Evolutionary conservation across 2,113 vertebrate species (phyloP).

Genomic region (Melospiza melodia): DNA sequence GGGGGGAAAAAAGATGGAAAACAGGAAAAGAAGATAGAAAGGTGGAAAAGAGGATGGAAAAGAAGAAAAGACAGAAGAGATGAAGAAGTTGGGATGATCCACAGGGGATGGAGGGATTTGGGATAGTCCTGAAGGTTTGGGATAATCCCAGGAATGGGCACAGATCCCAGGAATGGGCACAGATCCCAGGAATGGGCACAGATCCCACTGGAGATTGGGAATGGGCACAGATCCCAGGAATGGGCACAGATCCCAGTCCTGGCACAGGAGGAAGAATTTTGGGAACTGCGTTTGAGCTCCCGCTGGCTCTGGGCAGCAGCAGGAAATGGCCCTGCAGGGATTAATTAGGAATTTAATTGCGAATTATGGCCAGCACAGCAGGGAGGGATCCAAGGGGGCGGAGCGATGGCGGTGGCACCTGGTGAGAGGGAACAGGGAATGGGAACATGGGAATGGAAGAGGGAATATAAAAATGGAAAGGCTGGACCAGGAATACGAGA

Average conservation of each 20-base stretch:
- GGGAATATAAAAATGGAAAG: background rate
- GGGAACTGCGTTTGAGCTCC: background rate
- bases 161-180: background rate
- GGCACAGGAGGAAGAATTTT: background rate
- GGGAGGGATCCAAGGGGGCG: background rate
- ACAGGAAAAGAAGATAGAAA: background rate
- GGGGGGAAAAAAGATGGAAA: background rate
- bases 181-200: too few relatives aligned
- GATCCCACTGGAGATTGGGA: too few relatives aligned
- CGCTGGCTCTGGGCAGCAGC: background rate
- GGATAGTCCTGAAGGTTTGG: background rate
- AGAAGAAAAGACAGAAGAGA: background rate
- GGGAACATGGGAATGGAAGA: background rate
- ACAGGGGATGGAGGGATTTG: background rate
- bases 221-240: too few relatives aligned
- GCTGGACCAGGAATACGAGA: background rate
- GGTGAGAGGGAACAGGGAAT: background rate
- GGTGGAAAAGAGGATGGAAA: too few relatives aligned
- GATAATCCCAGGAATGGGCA: too few relatives aligned
- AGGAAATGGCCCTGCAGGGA: background rate
- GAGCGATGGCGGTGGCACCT: background rate
- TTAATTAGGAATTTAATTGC: background rate
- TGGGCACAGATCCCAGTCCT: background rate
- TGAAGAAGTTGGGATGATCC: background rate
- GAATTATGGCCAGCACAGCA: background rate